Conservation (phyloP, 2,888 invertebrate genomes). For the Melieria crassipennis region DNA sequence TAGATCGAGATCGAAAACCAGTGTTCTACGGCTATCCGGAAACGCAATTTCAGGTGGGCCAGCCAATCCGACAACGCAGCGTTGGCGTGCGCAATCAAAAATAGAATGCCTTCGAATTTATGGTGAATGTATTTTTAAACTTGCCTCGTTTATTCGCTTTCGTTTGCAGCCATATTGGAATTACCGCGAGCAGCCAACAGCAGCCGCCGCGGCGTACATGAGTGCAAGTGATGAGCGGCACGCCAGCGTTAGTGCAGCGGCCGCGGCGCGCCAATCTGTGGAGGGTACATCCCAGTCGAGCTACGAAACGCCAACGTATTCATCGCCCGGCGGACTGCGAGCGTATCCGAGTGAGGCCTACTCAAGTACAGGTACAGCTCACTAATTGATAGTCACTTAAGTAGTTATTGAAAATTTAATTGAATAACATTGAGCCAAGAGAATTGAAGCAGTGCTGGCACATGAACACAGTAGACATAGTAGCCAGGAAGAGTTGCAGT, state of each 20-base stretch:
- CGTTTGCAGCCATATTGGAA: constrained; percentile 62
- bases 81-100: too few relatives aligned
- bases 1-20: constrained; percentile 66
- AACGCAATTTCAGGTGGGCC: constrained; percentile 65
- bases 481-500: too few relatives aligned
- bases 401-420: too few relatives aligned
- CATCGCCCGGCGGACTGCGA: constrained; percentile 63
- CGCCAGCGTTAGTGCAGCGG: constrained; percentile 58
- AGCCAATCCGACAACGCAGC: neutral
- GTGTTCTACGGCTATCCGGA: constrained; percentile 66
- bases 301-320: constrained; percentile 65
- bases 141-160: neutral
- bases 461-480: too few relatives aligned
- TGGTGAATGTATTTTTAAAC: neutral
- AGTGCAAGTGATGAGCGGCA: constrained; percentile 65
- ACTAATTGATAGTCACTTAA: too few relatives aligned
- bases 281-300: constrained; percentile 66
- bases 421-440: too few relatives aligned
- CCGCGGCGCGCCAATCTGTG: constrained; percentile 64
- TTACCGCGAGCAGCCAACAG: constrained; percentile 64
- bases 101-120: constrained; percentile 1
- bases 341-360: constrained; percentile 65
- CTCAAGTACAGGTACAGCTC: constrained; percentile 61
- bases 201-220: constrained; percentile 62
- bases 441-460: too few relatives aligned